phyloP scores from a whole-genome alignment of 2,113 vertebrate species.

The Rynchops niger region DNA sequence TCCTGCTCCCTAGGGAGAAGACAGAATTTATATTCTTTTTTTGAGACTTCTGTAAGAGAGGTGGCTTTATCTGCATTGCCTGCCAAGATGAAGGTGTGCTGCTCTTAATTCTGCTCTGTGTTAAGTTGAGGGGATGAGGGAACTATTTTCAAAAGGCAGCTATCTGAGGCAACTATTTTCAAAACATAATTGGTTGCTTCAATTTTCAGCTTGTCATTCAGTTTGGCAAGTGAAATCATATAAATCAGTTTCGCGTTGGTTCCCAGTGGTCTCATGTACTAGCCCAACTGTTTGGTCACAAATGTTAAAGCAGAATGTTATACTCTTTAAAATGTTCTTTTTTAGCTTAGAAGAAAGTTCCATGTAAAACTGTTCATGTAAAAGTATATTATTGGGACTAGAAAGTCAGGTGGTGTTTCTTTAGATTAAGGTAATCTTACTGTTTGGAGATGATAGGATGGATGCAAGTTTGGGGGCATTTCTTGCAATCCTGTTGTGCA shows the following conservation, averaged over 20 bases:
- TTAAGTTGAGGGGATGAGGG: background rate
- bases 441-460: background rate
- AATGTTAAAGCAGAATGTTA: background rate
- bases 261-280: background rate
- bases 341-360: background rate
- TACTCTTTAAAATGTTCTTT: background rate
- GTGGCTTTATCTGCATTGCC: background rate
- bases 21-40: background rate
- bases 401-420: background rate
- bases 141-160: background rate
- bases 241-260: conserved; percentile 9
- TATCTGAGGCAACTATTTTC: background rate
- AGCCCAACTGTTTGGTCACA: conserved; percentile 29
- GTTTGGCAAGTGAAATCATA: background rate
- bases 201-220: conserved; percentile 3
- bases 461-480: background rate
- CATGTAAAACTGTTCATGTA: background rate
- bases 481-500: background rate
- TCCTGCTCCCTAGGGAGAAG: background rate
- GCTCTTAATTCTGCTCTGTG: background rate
- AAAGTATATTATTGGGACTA: background rate
- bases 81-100: background rate
- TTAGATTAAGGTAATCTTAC: background rate
- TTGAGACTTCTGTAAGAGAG: background rate
- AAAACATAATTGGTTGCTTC: background rate